A percentile compares a stretch with the other conserved stretches of the same genome.
Conservation (phyloP, 2,888 invertebrate species). For the Oligia latruncula region DNA sequence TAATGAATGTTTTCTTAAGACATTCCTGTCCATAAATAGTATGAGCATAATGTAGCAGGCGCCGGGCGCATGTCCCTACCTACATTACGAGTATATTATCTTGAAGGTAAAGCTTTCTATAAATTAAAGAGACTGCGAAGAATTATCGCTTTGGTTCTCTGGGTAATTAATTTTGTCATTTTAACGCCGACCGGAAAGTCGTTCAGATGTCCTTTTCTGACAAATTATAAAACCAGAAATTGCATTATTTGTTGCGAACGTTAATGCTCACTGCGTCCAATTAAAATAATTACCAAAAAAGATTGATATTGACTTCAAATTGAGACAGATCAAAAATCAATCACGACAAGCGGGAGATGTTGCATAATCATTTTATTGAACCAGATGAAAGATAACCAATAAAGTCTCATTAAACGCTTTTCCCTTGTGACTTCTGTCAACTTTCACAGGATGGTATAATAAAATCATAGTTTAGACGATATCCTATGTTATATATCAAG, state of each 20-base stretch:
- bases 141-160: slow-evolving; percentile 41
- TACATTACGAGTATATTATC: slow-evolving; percentile 39
- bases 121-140: slow-evolving; percentile 45
- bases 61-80: slow-evolving; percentile 56
- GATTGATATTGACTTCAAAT: slow-evolving; percentile 40
- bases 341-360: slow-evolving; percentile 4
- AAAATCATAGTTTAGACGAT: not conserved
- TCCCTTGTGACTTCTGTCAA: not conserved
- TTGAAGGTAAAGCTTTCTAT: slow-evolving; percentile 51
- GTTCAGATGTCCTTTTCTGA: slow-evolving; percentile 53
- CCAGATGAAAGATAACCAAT: not conserved
- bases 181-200: slow-evolving; percentile 43
- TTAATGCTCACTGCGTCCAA: slow-evolving; percentile 43
- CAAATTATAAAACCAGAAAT: slow-evolving; percentile 51
- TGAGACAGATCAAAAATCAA: slow-evolving; percentile 34
- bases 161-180: slow-evolving; percentile 59
- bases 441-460: not conserved
- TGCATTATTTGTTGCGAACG: slow-evolving; percentile 39
- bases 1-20: slow-evolving; percentile 82
- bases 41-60: slow-evolving; percentile 77
- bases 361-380: slow-evolving; percentile 2
- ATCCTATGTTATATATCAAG: not conserved
- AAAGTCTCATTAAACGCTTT: not conserved
- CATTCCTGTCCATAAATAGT: slow-evolving; percentile 88
- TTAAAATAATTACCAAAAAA: slow-evolving; percentile 51